Conservation (phyloP, 2,797 vertebrate species). For the Pelochelys cantorii region DNA sequence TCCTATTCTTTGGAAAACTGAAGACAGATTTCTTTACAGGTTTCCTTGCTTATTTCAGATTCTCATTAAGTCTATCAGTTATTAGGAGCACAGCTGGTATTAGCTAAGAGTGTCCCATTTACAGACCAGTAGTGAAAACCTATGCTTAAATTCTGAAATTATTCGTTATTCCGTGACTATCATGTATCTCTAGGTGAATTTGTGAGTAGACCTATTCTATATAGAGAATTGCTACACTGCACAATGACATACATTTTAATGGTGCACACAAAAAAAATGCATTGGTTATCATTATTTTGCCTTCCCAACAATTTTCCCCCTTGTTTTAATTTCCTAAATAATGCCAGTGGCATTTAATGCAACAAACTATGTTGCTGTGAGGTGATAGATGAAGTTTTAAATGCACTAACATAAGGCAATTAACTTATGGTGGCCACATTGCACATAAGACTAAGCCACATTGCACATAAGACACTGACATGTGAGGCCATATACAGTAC, state of each 20-base stretch:
- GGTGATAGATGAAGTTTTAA: background rate
- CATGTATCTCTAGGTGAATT: background rate
- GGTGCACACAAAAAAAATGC: background rate
- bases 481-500: background rate
- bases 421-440: background rate
- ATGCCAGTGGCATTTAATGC: background rate
- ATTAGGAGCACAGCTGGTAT: background rate
- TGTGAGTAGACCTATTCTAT: background rate
- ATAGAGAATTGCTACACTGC: background rate
- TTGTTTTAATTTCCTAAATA: background rate
- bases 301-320: background rate
- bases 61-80: too few species aligned
- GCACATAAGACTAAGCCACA: background rate
- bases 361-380: background rate
- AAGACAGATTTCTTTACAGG: background rate
- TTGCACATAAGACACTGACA: background rate
- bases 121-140: background rate
- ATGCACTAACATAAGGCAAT: background rate
- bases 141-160: background rate
- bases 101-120: background rate
- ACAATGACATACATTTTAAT: background rate
- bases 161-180: background rate
- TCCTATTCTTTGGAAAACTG: background rate
- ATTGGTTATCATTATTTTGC: background rate
- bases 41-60: background rate